Evolutionary conservation across 2,888 invertebrate genomes (phyloP), one percentile per base, ranked within the genome.

Genomic region (Melieria crassipennis): DNA sequence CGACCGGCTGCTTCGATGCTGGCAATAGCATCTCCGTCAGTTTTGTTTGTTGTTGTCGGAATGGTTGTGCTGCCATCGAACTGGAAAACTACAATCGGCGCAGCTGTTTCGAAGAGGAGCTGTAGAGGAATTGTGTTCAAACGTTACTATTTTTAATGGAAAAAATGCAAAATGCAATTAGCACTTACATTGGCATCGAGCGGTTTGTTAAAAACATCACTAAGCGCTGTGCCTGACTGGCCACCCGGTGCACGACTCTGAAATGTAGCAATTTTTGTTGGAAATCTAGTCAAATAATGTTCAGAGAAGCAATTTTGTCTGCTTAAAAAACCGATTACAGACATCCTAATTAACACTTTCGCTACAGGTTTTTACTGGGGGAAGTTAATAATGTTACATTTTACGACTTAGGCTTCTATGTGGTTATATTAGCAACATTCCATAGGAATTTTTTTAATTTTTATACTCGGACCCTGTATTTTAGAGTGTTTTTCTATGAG

Each of bases 1-100:
- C 81, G 84, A 7, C 78, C 79, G 11, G 81, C 80, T 7, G 78
- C 9, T n/a, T 78, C 78, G 4, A 69, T 47, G 4, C 69, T 48
- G 7, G 55, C 62, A 9, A 60, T 58, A 52, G 65, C 47, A n/a
- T 75, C 71, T 56, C 61, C 71, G 43, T 66, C 67, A 55, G 73
- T 72, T 62, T 48, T 74, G 16, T 74, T 74, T 2, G 45, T 50
- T 45, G 69, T 11, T 9, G 78, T 55, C 64, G 80, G 79, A 72
- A 80, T 78, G 66, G 79, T 78, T 58, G 80, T 78, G 69, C 82
- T 85, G 16, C 87, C 87, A 79, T 87, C 91, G 85, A 96, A 97
- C 86, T 95, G 96, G 85, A 97, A 97, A 69, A 96, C 93, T 46
- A 97, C 92, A 72, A 94, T 93, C 67, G 94, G 93, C 0, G 94